phyloP scores from a whole-genome alignment of 2,113 vertebrate genomes.

The Petrocephalus zakoni region DNA sequence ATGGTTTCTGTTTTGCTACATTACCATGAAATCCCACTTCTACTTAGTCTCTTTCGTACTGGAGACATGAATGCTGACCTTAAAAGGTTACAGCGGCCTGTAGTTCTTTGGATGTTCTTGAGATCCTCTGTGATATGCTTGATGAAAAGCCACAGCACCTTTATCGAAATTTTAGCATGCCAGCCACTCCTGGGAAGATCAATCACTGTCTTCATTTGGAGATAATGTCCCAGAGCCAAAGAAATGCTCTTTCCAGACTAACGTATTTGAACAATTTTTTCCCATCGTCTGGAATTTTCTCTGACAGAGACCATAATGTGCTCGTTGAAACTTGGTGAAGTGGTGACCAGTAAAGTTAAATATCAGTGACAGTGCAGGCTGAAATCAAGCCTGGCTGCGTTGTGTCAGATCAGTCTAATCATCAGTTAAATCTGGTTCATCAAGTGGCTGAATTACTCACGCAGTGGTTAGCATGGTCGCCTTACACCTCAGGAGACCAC shows the following conservation, averaged over 20 bases:
- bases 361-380: neutral
- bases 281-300: neutral
- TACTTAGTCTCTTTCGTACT: neutral
- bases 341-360: neutral
- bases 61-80: neutral
- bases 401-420: neutral
- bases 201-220: neutral
- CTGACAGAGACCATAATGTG: neutral
- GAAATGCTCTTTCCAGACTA: neutral
- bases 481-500: neutral
- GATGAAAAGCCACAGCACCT: neutral
- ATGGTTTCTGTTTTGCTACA: neutral
- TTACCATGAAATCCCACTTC: neutral
- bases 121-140: neutral
- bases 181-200: neutral
- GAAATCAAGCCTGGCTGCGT: neutral
- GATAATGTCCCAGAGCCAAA: neutral
- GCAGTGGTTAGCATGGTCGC: neutral
- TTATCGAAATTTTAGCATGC: neutral
- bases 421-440: neutral
- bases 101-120: neutral
- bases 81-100: too few species aligned
- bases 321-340: too few species aligned
- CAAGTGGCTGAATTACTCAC: neutral
- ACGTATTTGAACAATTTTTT: neutral